Conservation (phyloP, 1,140 invertebrate genomes). For the Sinella curviseta region DNA sequence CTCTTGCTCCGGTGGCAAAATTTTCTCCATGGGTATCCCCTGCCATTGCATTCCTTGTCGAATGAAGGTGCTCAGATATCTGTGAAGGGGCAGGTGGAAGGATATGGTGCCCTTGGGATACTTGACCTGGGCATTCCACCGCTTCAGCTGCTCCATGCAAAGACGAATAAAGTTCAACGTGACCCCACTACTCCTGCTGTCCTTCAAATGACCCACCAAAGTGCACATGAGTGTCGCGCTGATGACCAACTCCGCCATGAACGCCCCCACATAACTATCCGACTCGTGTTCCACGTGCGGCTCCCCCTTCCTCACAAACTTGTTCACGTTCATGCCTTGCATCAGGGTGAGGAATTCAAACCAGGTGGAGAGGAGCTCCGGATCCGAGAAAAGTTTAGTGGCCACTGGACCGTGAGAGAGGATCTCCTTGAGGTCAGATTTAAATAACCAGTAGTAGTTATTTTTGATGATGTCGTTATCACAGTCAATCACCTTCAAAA, state of each 20-base stretch:
- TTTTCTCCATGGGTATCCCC: constrained; percentile 70
- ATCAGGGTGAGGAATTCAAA: constrained; percentile 88
- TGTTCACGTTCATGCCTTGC: constrained; percentile 68
- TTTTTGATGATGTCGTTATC: constrained; percentile 88
- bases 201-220: constrained; percentile 80
- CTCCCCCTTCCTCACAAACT: neutral
- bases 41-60: constrained; percentile 83
- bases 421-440: constrained; percentile 96
- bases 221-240: constrained; percentile 96
- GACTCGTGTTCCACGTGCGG: constrained; percentile 92
- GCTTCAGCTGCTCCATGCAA: constrained; percentile 72
- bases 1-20: constrained; percentile 74
- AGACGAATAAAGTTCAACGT: constrained; percentile 72
- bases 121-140: constrained; percentile 67
- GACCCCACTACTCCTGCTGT: constrained; percentile 67
- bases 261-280: constrained; percentile 92
- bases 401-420: constrained; percentile 87
- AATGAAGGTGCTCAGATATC: constrained; percentile 87
- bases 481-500: constrained; percentile 78
- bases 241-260: constrained; percentile 92
- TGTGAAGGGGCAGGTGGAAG: constrained; percentile 92
- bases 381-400: constrained; percentile 80
- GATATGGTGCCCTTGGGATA: constrained; percentile 80
- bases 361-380: constrained; percentile 85
- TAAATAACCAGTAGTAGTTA: constrained; percentile 89